Evolutionary conservation across 2,888 invertebrate genomes (phyloP).

Genomic region (Hyles lineata): DNA sequence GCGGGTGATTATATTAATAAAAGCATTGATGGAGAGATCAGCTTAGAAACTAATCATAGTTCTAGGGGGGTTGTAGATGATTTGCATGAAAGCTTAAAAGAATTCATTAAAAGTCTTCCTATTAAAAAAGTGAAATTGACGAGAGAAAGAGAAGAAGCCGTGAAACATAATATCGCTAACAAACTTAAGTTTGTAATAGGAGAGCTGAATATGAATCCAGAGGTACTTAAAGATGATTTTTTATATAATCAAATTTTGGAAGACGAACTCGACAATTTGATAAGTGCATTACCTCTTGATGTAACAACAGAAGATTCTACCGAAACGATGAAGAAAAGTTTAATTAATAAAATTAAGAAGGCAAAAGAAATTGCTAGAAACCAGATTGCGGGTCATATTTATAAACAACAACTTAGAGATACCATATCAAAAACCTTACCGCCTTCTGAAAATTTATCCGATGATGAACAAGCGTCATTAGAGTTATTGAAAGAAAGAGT

Average conservation of each 20-base stretch:
- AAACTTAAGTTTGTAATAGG: slow-evolving; percentile 55
- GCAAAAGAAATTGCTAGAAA: slow-evolving; percentile 49
- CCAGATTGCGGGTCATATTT: slow-evolving; percentile 51
- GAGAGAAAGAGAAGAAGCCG: slow-evolving; percentile 42
- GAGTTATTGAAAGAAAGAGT: slow-evolving; percentile 62
- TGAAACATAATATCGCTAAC: slow-evolving; percentile 51
- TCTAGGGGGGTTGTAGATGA: slow-evolving; percentile 45
- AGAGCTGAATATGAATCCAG: slow-evolving; percentile 60
- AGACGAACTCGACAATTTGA: slow-evolving; percentile 55
- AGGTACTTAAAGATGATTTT: slow-evolving; percentile 55
- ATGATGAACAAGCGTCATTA: slow-evolving; percentile 55
- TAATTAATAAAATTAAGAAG: slow-evolving; percentile 50
- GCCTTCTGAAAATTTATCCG: slow-evolving; percentile 38
- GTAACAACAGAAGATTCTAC: slow-evolving; percentile 41
- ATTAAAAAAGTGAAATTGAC: slow-evolving; percentile 40
- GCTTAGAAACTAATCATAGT: slow-evolving; percentile 30
- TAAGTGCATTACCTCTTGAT: slow-evolving; percentile 42
- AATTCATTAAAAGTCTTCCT: slow-evolving; percentile 53
- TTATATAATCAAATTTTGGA: slow-evolving; percentile 56
- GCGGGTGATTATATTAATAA: slow-evolving; percentile 32
- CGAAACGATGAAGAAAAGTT: slow-evolving; percentile 44
- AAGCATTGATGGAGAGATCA: slow-evolving; percentile 36
- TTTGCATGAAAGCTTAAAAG: slow-evolving; percentile 48
- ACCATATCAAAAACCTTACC: slow-evolving; percentile 56
- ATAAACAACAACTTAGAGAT: slow-evolving; percentile 59